These are phyloP conservation scores for Caenorhabditis parvicauda DNA, from an alignment of 2,888 invertebrate genomes.

Conservation along the genomic window DNA sequence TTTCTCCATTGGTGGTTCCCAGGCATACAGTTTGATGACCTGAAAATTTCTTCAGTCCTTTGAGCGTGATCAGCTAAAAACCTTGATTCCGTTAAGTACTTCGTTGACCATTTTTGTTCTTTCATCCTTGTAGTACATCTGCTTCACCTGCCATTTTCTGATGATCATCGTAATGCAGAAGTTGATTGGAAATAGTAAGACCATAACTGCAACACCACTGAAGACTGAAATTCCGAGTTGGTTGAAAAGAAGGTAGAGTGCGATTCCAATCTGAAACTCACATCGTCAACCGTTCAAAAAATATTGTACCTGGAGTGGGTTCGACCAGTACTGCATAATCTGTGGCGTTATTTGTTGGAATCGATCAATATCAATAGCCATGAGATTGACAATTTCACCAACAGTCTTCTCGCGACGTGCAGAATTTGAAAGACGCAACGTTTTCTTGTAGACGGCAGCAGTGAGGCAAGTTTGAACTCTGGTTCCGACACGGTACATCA, in stretches of 20 bases:
- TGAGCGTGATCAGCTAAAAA: conserved; percentile 57
- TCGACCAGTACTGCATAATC: conserved; percentile 61
- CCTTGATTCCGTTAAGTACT: conserved; percentile 86
- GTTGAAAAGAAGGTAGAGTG: conserved; percentile 64
- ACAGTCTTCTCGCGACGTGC: conserved; percentile 66
- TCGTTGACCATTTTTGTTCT: conserved; percentile 91
- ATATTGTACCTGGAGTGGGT: conserved; percentile 48
- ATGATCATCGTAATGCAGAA: conserved; percentile 59
- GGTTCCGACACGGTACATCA: conserved; percentile 61
- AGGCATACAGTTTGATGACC: conserved; percentile 66
- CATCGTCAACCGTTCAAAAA: background rate
- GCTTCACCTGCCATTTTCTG: conserved; percentile 68
- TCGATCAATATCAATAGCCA: conserved; percentile 67
- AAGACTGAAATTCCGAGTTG: conserved; percentile 77
- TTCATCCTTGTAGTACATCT: conserved; percentile 91
- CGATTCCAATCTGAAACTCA: conserved; percentile 29
- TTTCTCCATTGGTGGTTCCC: conserved; percentile 65
- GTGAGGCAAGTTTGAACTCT: conserved; percentile 57
- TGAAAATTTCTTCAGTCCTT: conserved; percentile 3
- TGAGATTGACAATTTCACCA: conserved; percentile 68
- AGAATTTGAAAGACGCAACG: conserved; percentile 65
- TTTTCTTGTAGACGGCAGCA: conserved; percentile 62
- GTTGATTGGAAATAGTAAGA: conserved; percentile 75
- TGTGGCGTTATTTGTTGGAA: conserved; percentile 63
- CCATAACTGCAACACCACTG: conserved; percentile 91